These are phyloP conservation scores for Oceanodroma tethys DNA, from an alignment of 2,113 vertebrate genomes.

Conservation along the genomic window DNA sequence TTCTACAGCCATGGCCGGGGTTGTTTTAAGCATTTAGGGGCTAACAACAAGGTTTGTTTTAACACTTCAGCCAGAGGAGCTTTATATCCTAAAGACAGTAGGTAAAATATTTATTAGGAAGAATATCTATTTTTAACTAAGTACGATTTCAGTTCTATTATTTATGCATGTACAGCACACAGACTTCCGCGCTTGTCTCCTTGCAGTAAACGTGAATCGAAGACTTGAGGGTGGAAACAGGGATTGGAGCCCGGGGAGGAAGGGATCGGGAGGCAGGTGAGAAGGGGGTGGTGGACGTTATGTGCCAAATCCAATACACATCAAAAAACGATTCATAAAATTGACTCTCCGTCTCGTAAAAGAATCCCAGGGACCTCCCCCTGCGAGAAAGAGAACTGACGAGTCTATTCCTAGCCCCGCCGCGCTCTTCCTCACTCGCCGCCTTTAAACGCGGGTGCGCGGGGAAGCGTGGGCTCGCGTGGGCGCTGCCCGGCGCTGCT, in stretches of 20 bases:
- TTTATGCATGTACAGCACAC: conserved; percentile 57
- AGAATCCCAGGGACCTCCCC: background rate
- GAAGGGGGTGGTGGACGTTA: background rate
- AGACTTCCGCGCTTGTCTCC: background rate
- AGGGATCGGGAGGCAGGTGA: background rate
- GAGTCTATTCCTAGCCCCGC: background rate
- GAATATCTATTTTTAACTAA: conserved; percentile 72
- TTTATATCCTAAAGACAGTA: conserved; percentile 54
- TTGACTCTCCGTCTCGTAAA: background rate
- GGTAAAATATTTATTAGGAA: conserved; percentile 76
- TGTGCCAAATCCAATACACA: background rate
- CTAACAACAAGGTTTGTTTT: background rate
- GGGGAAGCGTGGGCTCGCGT: accelerated
- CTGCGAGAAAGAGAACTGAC: background rate
- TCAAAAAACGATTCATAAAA: background rate
- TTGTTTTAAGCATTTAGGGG: background rate
- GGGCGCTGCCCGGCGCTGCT: background rate
- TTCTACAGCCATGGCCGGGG: background rate
- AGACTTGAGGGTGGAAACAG: background rate
- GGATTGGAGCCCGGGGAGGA: background rate
- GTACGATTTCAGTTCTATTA: conserved; percentile 71
- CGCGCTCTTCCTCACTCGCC: accelerated
- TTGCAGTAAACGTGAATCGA: background rate
- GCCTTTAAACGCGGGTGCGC: accelerated
- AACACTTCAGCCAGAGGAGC: background rate